These are phyloP conservation scores for Pocillopora grandis DNA, from an alignment of 92 coral and sea anemone genomes.

Conservation along the genomic window DNA sequence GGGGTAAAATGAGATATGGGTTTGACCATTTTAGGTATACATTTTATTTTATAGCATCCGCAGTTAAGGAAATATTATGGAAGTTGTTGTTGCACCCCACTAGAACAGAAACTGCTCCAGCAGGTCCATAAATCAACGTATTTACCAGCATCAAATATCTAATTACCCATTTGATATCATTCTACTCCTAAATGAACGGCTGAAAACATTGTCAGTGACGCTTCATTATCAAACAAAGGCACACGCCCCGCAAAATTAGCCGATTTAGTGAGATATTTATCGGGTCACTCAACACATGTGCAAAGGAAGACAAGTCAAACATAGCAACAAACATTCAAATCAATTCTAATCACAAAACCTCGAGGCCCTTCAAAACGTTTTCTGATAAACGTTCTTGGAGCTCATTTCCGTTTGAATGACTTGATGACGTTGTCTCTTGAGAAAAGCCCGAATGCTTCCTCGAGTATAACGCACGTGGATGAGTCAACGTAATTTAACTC, in stretches of 20 bases:
- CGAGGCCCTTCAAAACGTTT: not conserved
- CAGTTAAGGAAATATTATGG: not conserved
- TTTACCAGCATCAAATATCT: constrained; percentile 23
- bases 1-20: too few species aligned
- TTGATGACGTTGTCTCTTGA: constrained; percentile 14
- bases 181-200: constrained; percentile 10
- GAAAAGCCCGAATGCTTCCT: constrained; percentile 35
- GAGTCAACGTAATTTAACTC: not conserved
- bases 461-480: constrained; percentile 23
- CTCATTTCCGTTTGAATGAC: not conserved
- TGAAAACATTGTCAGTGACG: constrained; percentile 20
- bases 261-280: constrained; percentile 30
- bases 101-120: not conserved
- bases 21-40: too few species aligned
- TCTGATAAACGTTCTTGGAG: not conserved
- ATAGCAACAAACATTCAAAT: constrained; percentile 3
- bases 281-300: constrained; percentile 29
- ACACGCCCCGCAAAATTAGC: constrained; percentile 46
- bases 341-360: not conserved
- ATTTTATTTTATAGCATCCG: too few species aligned
- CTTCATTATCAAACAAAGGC: constrained; percentile 23
- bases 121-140: constrained; percentile 9
- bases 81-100: not conserved
- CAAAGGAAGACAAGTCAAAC: not conserved
- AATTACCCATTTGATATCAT: constrained; percentile 30